Evolutionary conservation across 2,888 invertebrate species (phyloP).

Genomic region (Drosophila tanythrix): DNA sequence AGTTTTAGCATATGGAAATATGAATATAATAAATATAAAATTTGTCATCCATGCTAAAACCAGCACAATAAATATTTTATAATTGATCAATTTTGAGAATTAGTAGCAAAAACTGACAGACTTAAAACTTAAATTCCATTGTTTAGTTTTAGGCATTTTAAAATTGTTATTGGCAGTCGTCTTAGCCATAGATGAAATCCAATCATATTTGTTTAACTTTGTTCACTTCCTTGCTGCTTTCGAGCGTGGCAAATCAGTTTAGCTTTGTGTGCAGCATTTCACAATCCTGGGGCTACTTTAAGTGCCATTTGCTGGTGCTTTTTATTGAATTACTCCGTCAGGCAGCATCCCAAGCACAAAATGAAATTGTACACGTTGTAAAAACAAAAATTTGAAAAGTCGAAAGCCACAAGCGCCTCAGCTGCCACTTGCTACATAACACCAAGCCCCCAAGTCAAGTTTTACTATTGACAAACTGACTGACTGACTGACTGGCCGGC

Average conservation of each 20-base stretch:
- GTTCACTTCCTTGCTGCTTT: not conserved
- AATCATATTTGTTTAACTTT: constrained; percentile 7
- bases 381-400: constrained; percentile 21
- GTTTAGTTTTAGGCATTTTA: not conserved
- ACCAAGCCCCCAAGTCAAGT: not conserved
- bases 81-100: not conserved
- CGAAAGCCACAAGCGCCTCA: constrained; percentile 39
- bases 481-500: constrained; percentile 14
- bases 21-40: no score
- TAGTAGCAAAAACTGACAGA: not conserved
- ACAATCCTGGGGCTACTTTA: constrained; percentile 26
- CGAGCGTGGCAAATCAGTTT: constrained; percentile 8
- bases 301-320: constrained; percentile 30
- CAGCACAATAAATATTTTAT: not conserved
- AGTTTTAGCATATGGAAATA: no score
- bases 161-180: not conserved
- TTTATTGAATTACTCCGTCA: constrained; percentile 47
- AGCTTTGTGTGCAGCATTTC: not conserved
- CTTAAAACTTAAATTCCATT: not conserved
- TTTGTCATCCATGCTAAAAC: not conserved
- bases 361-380: constrained; percentile 49
- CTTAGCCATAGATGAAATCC: not conserved
- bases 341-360: constrained; percentile 33
- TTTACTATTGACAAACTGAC: constrained; percentile 3
- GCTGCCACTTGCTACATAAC: constrained; percentile 13